Base-by-base conservation (phyloP, 2,888 invertebrate genomes). In the Dyspetes luteomarginatus region DNA sequence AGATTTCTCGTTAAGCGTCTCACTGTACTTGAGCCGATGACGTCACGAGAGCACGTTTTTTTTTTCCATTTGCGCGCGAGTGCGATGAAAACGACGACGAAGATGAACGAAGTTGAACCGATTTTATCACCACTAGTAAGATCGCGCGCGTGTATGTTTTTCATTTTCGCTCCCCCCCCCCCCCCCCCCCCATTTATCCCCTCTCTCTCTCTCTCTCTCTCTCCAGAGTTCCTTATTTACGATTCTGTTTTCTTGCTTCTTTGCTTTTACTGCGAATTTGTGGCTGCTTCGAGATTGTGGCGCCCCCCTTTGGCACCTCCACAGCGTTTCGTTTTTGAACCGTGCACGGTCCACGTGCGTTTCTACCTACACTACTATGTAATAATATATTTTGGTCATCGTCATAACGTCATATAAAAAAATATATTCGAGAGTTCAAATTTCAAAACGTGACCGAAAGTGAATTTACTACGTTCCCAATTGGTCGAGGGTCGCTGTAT, bases 381-480 rank as follows among this genome's bases (percentile, higher is more conserved):
- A 60, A 26, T 52, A n/a, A 69, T 62, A 36, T 79, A 74, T 79
- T 79, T 73, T 74, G 69, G 74, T 69, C 64, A 74, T 50, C 56
- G 74, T 41, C 30, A 48, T 56, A 69, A 50, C 50, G 55, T 64
- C 36, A 41, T 36, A 24, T n/a, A n/a, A n/a, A n/a, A n/a, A 28
- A 56, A 55, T 26, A 17, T 3, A 41, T 36, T 41, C 55, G 77
- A n/a, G 24, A 74, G 74, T 65, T 79, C 74, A 64, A 65, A 74
- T 79, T 79, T 74, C 79, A 69, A 74, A 79, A 79, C 74, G 74
- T 74, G 74, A 64, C 79, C 74, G 36, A 79, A 58, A 48, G 56
- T 60, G 64, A 72, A 72, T 19, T 56, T 26, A 0, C 55, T 4
- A 3, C 2, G 19, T 2, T 48, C 50, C 74, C 17, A 73, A 73